A percentile compares a stretch with the other conserved stretches of the same genome.
Conservation (phyloP, 1,140 invertebrate species). For the Cydia pomonella region DNA sequence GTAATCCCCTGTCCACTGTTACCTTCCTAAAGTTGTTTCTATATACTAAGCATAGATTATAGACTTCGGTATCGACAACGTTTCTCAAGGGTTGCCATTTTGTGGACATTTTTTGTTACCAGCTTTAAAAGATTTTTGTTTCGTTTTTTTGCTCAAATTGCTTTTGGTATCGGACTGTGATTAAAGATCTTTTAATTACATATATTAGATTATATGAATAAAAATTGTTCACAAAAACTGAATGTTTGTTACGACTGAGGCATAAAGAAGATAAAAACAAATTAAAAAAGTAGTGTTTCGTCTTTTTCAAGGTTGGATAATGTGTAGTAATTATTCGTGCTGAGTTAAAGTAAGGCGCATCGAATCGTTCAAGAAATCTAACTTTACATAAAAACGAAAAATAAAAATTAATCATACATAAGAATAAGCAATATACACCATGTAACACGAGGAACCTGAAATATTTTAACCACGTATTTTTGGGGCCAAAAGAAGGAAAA, state of each 20-base stretch:
- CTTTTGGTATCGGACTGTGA: slow-evolving; percentile 22
- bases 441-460: no score
- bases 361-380: neutral
- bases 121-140: neutral
- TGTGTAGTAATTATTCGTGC: slow-evolving; percentile 20
- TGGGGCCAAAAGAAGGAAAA: no score
- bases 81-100: slow-evolving; percentile 46
- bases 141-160: slow-evolving; percentile 14
- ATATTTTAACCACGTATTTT: no score
- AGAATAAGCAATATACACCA: no score
- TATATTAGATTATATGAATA: slow-evolving; percentile 30
- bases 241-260: slow-evolving; percentile 34
- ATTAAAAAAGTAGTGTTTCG: slow-evolving; percentile 18
- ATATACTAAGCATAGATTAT: slow-evolving; percentile 45
- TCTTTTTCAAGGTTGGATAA: slow-evolving; percentile 18
- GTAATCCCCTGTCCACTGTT: slow-evolving; percentile 62
- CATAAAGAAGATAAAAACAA: neutral
- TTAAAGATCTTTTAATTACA: slow-evolving; percentile 3
- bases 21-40: slow-evolving; percentile 59
- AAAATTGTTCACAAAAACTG: slow-evolving; percentile 39
- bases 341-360: slow-evolving; percentile 25
- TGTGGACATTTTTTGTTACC: slow-evolving; percentile 43
- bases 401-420: neutral
- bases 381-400: no score
- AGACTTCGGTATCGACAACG: slow-evolving; percentile 36